A percentile compares a stretch with the other conserved stretches of the same genome.
Conservation (phyloP, 2,797 vertebrate species). For the Acanthiza pusilla region DNA sequence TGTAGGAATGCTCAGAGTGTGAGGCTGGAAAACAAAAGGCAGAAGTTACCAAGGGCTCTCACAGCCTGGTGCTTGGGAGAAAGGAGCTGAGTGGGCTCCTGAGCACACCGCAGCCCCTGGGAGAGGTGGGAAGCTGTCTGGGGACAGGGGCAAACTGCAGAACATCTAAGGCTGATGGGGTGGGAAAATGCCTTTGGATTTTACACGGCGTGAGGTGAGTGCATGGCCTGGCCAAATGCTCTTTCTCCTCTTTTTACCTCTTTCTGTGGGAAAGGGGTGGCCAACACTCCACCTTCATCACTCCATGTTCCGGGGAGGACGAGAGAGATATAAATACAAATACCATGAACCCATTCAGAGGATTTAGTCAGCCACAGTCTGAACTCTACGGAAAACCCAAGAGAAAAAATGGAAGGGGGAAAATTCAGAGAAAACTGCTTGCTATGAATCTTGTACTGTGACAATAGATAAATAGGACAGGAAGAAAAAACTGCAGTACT, state of each 20-base stretch:
- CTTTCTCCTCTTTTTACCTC: neutral
- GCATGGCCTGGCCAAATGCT: neutral
- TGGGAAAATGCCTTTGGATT: neutral
- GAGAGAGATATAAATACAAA: neutral
- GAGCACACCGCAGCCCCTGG: neutral
- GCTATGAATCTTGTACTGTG: neutral
- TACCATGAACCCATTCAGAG: neutral
- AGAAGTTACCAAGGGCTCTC: neutral
- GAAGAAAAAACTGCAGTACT: neutral
- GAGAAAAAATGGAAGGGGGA: neutral
- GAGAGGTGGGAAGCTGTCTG: neutral
- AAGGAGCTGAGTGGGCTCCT: neutral
- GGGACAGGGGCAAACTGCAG: neutral
- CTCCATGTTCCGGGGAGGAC: neutral
- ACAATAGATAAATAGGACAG: neutral
- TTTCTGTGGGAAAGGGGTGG: neutral
- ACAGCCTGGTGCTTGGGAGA: neutral
- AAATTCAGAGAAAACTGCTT: neutral
- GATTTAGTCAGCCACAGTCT: neutral
- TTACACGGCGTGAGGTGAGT: neutral
- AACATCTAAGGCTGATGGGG: rapidly evolving
- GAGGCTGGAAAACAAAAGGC: neutral
- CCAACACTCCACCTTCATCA: neutral
- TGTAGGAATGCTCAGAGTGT: neutral
- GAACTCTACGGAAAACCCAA: neutral